Base-by-base conservation (phyloP, 2,113 vertebrate species). In the Gasterosteus nipponicus region DNA sequence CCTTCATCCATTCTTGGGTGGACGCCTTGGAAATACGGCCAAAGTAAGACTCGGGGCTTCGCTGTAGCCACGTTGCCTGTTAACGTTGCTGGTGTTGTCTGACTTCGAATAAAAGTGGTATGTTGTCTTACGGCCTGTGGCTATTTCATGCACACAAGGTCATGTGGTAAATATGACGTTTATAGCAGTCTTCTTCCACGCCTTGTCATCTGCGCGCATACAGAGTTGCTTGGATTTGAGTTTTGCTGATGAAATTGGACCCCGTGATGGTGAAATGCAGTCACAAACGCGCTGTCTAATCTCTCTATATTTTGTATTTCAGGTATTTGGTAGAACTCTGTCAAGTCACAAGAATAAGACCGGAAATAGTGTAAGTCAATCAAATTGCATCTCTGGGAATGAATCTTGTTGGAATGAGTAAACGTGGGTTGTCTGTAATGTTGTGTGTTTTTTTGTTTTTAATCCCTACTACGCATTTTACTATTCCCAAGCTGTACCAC, bases 301-400 rank as follows among this genome's bases (percentile, higher is more conserved):
- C 9, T 57, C 5, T 66, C 3, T 65, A 11, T 35, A 1, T 53
- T 47, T 3, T 72, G 3, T 83, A 16, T 73, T 85, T 42, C 78
- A 94, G 94, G 85, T 93, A 19, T 89, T 89, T 80, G 93, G 92
- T 57, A 66, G 89, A 53, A 77, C 82, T 26, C 33, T 90, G 64
- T 81, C 76, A 49, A 87, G 63, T 70, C 87, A 74, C 56, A 90
- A 88, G 82, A 92, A 81, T 59, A 92, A 88, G 53, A 67, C 69
- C 2, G 38, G 60, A 42, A 59, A 56, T 7, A 22, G 79, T 68
- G 93, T 95, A 68, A 87, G 94, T 93, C 9, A 14, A 33, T 39
- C 51, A 51, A 4, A 58, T 29, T 41, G 0, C n/a, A 2, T 61
- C 8, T 70, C 9, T 29, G 51, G 11, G 29, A 26, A 10, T 46